Conservation (phyloP, 2,888 invertebrate species). For the Vandiemenella viatica region DNA sequence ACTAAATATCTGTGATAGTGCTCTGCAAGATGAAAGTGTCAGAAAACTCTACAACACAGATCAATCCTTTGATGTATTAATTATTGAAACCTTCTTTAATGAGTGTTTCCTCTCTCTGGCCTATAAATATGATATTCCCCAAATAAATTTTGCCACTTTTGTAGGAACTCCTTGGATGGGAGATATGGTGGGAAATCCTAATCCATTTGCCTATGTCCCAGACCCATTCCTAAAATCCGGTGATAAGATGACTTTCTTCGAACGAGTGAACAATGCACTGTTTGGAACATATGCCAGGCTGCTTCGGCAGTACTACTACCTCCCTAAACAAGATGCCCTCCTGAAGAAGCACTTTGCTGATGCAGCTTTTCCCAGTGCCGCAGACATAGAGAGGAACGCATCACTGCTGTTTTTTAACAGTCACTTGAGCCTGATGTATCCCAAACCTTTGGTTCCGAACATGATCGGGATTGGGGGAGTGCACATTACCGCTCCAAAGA, state of each 20-base stretch:
- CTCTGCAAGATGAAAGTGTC: too few relatives aligned
- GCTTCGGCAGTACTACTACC: conserved; percentile 1
- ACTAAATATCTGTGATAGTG: too few relatives aligned
- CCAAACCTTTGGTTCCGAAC: conserved; percentile 20
- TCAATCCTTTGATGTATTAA: conserved; percentile 13
- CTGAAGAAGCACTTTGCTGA: conserved; percentile 7
- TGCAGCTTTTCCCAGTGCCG: too few relatives aligned
- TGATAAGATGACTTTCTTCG: conserved; percentile 29
- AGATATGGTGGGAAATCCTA: conserved; percentile 32
- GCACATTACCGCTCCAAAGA: conserved; percentile 20
- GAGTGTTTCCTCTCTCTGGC: conserved; percentile 12
- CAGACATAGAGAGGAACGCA: conserved; percentile 15
- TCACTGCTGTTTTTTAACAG: conserved; percentile 20
- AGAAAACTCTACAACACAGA: too few relatives aligned
- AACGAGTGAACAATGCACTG: conserved; percentile 33
- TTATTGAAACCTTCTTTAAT: conserved; percentile 8
- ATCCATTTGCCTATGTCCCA: conserved; percentile 34
- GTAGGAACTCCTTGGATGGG: conserved; percentile 32
- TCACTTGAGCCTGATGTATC: conserved; percentile 19
- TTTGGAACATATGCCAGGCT: background rate
- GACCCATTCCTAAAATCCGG: conserved; percentile 33
- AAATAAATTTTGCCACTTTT: conserved; percentile 29
- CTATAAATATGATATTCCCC: conserved; percentile 13
- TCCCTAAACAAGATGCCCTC: conserved; percentile 7
- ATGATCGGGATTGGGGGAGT: conserved; percentile 23